Conservation (phyloP, 2,797 vertebrate genomes). For the Siniperca undulata region DNA sequence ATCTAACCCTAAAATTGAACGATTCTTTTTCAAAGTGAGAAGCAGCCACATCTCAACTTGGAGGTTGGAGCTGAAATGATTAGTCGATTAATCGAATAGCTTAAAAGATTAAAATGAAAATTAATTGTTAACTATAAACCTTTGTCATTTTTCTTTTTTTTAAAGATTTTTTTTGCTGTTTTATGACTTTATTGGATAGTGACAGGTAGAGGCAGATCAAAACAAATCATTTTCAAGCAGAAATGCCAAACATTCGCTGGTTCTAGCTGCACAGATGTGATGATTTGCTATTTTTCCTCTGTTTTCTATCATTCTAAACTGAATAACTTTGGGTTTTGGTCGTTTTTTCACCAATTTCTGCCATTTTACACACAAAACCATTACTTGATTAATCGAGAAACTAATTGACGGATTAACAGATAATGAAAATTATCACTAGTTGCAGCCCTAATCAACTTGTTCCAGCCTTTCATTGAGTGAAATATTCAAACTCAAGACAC, state of each 20-base stretch:
- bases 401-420: not conserved
- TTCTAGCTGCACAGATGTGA: no score
- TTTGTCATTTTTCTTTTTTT: no score
- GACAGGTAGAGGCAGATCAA: no score
- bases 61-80: not conserved
- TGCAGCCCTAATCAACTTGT: not conserved
- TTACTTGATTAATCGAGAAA: not conserved
- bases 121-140: no score
- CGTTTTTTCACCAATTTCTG: not conserved
- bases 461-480: not conserved
- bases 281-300: not conserved
- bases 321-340: not conserved
- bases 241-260: not conserved
- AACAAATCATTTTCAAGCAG: no score
- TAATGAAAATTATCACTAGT: not conserved
- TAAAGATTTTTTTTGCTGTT: no score
- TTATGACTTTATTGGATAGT: no score
- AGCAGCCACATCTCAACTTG: not conserved
- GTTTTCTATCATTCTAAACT: not conserved
- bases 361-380: not conserved
- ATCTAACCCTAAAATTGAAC: not conserved
- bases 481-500: not conserved
- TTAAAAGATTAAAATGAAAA: no score
- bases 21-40: not conserved
- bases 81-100: not conserved